Evolutionary conservation across 2,797 vertebrate species (phyloP).

Genomic region (Pristis pectinata): DNA sequence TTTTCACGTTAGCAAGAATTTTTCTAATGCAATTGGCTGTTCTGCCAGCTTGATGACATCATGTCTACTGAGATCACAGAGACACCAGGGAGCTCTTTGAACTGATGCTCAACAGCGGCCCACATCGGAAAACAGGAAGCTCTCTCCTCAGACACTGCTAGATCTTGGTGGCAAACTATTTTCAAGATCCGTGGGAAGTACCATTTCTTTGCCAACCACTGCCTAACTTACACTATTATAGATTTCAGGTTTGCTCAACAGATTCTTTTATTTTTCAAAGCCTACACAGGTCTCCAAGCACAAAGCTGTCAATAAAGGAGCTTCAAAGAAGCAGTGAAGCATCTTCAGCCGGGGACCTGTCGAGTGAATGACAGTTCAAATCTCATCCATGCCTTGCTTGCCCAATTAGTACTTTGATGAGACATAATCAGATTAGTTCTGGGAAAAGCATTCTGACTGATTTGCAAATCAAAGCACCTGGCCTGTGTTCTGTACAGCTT

Average conservation of each 20-base stretch:
- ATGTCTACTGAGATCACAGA: too few relatives aligned
- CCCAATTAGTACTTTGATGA: not conserved
- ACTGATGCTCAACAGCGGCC: too few relatives aligned
- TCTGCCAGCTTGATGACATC: too few relatives aligned
- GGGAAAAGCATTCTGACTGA: constrained; percentile 8
- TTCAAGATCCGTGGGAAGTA: too few relatives aligned
- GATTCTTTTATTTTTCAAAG: not conserved
- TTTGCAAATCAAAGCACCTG: not conserved
- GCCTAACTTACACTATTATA: too few relatives aligned
- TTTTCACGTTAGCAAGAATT: too few relatives aligned
- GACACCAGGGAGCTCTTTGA: too few relatives aligned
- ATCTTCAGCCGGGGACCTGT: not conserved
- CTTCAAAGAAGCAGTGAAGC: not conserved
- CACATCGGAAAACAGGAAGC: too few relatives aligned
- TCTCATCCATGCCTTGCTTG: not conserved
- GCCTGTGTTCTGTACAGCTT: not conserved
- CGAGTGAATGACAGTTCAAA: constrained; percentile 7
- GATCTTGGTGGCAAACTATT: too few relatives aligned
- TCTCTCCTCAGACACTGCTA: too few relatives aligned
- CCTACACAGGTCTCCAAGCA: not conserved
- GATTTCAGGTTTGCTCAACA: not conserved
- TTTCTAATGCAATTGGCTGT: too few relatives aligned
- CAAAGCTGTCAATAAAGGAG: not conserved
- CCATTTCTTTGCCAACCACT: too few relatives aligned
- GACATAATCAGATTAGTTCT: not conserved